phyloP scores from a whole-genome alignment of 2,888 invertebrate species.

The Cantharis rustica region DNA sequence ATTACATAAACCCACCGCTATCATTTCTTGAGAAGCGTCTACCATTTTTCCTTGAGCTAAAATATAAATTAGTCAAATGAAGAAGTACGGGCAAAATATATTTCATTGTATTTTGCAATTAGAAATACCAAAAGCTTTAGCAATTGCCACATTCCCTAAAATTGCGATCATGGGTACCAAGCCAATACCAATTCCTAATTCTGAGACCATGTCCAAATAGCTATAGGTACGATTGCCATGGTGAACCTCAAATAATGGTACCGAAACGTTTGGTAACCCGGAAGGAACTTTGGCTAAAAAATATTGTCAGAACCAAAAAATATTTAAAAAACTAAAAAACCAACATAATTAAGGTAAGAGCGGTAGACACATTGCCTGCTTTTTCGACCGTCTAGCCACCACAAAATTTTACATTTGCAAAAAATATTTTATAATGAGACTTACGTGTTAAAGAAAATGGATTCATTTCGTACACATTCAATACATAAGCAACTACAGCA shows the following conservation, averaged over 20 bases:
- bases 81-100: too few relatives aligned
- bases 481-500: slow-evolving; percentile 62
- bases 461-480: slow-evolving; percentile 56
- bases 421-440: slow-evolving; percentile 13
- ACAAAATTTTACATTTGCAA: too few relatives aligned
- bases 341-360: too few relatives aligned
- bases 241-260: slow-evolving; percentile 60
- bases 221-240: slow-evolving; percentile 59
- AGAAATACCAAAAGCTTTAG: slow-evolving; percentile 76
- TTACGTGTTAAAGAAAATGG: slow-evolving; percentile 68
- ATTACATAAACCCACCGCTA: slow-evolving; percentile 78
- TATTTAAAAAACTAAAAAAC: too few relatives aligned
- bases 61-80: neutral
- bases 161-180: slow-evolving; percentile 77
- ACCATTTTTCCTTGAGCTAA: slow-evolving; percentile 70
- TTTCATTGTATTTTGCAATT: too few relatives aligned
- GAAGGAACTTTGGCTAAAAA: slow-evolving; percentile 63
- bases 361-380: too few relatives aligned
- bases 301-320: neutral
- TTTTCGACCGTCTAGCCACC: too few relatives aligned
- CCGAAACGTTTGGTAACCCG: slow-evolving; percentile 63
- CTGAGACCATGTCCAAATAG: slow-evolving; percentile 62
- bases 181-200: slow-evolving; percentile 69
- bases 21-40: slow-evolving; percentile 81
- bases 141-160: slow-evolving; percentile 80